A percentile compares a stretch with the other conserved stretches of the same genome.
Conservation (phyloP, 2,888 invertebrate genomes). For the Lepidocyrtoides sp. region DNA sequence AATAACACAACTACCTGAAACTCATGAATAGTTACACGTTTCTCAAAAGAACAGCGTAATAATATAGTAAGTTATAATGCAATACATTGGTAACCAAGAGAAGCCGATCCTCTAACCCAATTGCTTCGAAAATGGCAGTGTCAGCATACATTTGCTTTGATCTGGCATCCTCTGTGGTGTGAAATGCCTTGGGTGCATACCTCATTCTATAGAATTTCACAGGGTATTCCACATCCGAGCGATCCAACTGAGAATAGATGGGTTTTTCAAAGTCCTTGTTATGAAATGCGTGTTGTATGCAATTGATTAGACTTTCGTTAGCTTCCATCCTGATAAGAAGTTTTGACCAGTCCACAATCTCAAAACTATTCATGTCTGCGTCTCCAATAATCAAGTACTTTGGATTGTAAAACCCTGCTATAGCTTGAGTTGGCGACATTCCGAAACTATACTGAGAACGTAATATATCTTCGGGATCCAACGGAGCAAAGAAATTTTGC, state of each 20-base stretch:
- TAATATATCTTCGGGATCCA: conserved; percentile 70
- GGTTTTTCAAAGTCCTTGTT: conserved; percentile 60
- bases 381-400: conserved; percentile 78
- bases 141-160: conserved; percentile 18
- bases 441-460: conserved; percentile 60
- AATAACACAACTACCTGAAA: no score
- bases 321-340: conserved; percentile 50
- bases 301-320: no score
- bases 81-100: conserved; percentile 77
- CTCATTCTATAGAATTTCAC: conserved; percentile 66
- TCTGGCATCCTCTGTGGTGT: background rate
- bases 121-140: conserved; percentile 79
- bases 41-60: no score
- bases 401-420: conserved; percentile 82
- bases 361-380: conserved; percentile 78
- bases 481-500: conserved; percentile 9
- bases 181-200: conserved; percentile 58
- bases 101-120: conserved; percentile 79
- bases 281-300: background rate
- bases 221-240: conserved; percentile 50
- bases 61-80: no score
- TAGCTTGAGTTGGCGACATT: conserved; percentile 65
- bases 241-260: conserved; percentile 71
- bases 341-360: conserved; percentile 63
- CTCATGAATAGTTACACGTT: no score